These are phyloP conservation scores for Epizoanthus stellaris DNA, from an alignment of 92 coral and sea anemone genomes.

Conservation along the genomic window DNA sequence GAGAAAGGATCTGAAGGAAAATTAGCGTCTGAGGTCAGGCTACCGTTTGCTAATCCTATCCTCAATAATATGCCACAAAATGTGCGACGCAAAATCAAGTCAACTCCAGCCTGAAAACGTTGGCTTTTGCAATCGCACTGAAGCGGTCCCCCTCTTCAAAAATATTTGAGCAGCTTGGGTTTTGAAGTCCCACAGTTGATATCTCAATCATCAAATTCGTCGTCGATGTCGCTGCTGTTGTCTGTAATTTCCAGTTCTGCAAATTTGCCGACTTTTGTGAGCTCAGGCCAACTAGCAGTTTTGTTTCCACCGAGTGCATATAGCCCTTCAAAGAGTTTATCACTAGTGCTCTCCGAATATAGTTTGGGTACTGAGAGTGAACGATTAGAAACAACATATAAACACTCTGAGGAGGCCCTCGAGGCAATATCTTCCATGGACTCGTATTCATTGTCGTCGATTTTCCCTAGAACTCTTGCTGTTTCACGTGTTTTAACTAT, in stretches of 20 bases:
- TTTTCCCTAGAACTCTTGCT: conserved; percentile 11
- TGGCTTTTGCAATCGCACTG: background rate
- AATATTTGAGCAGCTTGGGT: background rate
- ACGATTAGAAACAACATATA: conserved; percentile 1
- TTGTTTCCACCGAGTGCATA: background rate
- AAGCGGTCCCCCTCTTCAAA: background rate
- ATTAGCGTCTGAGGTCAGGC: too few relatives aligned
- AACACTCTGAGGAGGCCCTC: conserved; percentile 7
- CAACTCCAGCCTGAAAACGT: background rate
- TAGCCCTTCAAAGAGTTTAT: conserved; percentile 9
- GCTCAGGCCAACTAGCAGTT: conserved; percentile 36
- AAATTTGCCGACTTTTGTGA: conserved; percentile 14
- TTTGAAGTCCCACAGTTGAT: background rate
- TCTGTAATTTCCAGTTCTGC: background rate
- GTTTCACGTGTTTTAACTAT: background rate
- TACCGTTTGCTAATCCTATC: background rate
- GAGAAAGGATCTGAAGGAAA: too few relatives aligned
- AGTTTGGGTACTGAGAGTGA: conserved; percentile 23
- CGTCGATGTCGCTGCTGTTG: conserved; percentile 24
- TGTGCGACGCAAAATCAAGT: background rate
- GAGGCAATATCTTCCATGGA: conserved; percentile 15
- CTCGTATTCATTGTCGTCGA: conserved; percentile 38
- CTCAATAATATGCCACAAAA: background rate
- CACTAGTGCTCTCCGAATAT: background rate
- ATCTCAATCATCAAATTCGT: conserved; percentile 1